Conservation (phyloP, 1,140 invertebrate species). For the Ostrea edulis region DNA sequence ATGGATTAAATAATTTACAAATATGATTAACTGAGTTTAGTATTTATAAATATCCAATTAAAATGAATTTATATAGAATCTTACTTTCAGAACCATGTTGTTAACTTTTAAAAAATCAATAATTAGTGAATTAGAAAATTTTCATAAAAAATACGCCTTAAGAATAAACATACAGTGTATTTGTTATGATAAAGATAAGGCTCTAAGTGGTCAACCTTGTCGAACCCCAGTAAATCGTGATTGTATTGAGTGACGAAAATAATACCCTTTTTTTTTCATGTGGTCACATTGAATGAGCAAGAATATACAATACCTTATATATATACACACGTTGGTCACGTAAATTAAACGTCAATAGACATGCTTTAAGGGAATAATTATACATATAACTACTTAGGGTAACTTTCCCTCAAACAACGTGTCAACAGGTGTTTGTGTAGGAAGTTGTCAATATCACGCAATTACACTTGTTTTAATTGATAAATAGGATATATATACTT, state of each 20-base stretch:
- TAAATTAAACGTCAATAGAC: not conserved
- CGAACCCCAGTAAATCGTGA: not conserved
- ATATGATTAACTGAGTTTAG: no score
- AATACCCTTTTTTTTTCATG: not conserved
- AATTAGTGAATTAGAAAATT: no score
- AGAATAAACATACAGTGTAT: no score
- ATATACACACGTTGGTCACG: not conserved
- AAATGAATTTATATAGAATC: no score
- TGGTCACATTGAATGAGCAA: not conserved
- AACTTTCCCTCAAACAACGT: not conserved
- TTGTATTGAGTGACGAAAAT: not conserved
- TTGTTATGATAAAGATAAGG: not conserved
- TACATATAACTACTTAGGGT: not conserved
- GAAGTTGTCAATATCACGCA: constrained; percentile 23
- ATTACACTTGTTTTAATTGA: constrained; percentile 29
- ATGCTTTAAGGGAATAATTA: not conserved
- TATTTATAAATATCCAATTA: no score
- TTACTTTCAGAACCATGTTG: no score
- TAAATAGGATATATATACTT: constrained; percentile 21
- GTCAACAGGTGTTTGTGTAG: constrained; percentile 17
- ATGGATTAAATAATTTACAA: no score
- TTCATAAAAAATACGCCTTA: no score
- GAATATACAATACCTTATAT: not conserved
- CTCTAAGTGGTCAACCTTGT: not conserved
- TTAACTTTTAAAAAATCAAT: no score